Percentiles rank a stretch among this genome's conserved stretches.
Conservation (phyloP, 2,888 invertebrate species). For the Imbricaverruca yamaguchii region DNA sequence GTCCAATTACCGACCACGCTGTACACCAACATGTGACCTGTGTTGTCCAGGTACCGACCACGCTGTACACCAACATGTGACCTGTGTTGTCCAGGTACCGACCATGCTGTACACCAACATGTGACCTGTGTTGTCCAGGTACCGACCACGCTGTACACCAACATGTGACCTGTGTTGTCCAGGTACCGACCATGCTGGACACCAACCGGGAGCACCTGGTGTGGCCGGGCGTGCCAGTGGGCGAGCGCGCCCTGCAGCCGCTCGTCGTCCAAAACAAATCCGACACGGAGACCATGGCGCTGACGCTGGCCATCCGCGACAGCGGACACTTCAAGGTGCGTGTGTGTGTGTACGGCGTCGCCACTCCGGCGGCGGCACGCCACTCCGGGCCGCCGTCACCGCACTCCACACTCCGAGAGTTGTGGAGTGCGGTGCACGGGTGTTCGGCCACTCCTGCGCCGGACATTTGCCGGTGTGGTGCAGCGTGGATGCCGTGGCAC, state of each 20-base stretch:
- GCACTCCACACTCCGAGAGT: too few relatives aligned
- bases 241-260: not conserved
- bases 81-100: not conserved
- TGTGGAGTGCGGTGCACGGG: too few relatives aligned
- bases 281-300: not conserved
- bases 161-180: not conserved
- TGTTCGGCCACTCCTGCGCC: too few relatives aligned
- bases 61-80: too few relatives aligned
- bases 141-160: not conserved
- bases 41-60: not conserved
- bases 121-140: not conserved
- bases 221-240: conserved; percentile 7
- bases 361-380: not conserved
- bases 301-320: conserved; percentile 10
- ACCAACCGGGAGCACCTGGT: conserved; percentile 15
- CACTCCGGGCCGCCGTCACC: too few relatives aligned
- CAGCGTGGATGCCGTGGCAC: too few relatives aligned
- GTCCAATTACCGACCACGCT: not conserved
- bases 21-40: not conserved
- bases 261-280: not conserved
- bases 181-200: conserved; percentile 15
- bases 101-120: not conserved
- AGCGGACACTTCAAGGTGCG: not conserved
- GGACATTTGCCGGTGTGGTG: too few relatives aligned
- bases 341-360: not conserved